A percentile compares a stretch with the other conserved stretches of the same genome.
These are phyloP conservation scores for Spialia ferax DNA, from an alignment of 2,888 invertebrate species.

Conservation along the genomic window DNA sequence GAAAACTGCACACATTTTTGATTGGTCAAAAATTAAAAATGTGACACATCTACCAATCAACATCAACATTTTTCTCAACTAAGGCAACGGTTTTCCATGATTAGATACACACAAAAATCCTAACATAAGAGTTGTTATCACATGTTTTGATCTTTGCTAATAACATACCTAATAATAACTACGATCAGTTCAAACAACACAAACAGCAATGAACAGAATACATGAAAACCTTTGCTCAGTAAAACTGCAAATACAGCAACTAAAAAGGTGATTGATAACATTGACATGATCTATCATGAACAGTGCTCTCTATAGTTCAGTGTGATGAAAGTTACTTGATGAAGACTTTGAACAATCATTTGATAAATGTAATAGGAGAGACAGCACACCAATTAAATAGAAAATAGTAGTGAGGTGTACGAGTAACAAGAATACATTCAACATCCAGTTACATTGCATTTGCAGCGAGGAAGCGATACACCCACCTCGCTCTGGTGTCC, in stretches of 20 bases:
- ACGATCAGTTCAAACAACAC: constrained; percentile 44
- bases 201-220: constrained; percentile 17
- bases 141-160: neutral
- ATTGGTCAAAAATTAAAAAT: neutral
- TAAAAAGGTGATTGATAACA: constrained; percentile 29
- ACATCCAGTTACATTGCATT: constrained; percentile 59
- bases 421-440: constrained; percentile 62
- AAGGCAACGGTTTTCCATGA: neutral
- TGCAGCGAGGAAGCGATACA: constrained; percentile 61
- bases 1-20: too few species aligned
- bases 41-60: neutral
- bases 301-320: constrained; percentile 44
- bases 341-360: constrained; percentile 51
- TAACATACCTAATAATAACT: neutral
- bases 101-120: neutral
- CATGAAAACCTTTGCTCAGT: neutral
- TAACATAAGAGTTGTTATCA: neutral
- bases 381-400: constrained; percentile 53
- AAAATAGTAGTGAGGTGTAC: constrained; percentile 54
- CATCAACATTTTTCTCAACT: neutral
- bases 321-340: constrained; percentile 48
- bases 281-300: constrained; percentile 35
- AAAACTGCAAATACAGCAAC: constrained; percentile 24
- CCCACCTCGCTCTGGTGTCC: constrained; percentile 85
- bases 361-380: constrained; percentile 57